Evolutionary conservation across 1,140 invertebrate genomes (phyloP).

Genomic region (Cecropterus lyciades): DNA sequence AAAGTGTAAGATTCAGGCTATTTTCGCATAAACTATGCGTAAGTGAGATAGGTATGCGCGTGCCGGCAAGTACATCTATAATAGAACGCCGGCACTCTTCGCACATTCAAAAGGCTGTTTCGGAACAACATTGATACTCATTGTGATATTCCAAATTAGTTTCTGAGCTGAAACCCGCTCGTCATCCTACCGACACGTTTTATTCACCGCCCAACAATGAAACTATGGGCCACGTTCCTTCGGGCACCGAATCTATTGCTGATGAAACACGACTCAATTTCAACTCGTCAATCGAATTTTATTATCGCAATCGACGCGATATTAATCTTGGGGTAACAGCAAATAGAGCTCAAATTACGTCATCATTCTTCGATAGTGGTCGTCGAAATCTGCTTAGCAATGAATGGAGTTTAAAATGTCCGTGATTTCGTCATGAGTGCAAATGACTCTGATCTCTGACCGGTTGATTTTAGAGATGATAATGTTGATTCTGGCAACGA

Average conservation of each 20-base stretch:
- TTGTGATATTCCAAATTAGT: slow-evolving; percentile 83
- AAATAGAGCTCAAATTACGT: slow-evolving; percentile 74
- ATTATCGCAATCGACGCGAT: slow-evolving; percentile 49
- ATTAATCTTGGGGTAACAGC: slow-evolving; percentile 53
- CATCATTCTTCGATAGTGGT: slow-evolving; percentile 50
- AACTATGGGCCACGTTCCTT: slow-evolving; percentile 75
- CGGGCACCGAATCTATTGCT: slow-evolving; percentile 63
- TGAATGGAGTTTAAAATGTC: slow-evolving; percentile 59
- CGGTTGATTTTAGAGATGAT: slow-evolving; percentile 52
- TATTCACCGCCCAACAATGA: slow-evolving; percentile 76
- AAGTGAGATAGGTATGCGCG: slow-evolving; percentile 48
- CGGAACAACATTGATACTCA: slow-evolving; percentile 76
- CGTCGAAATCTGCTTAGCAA: slow-evolving; percentile 61
- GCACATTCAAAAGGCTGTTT: slow-evolving; percentile 77
- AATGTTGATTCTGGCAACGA: slow-evolving; percentile 34
- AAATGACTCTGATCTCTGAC: slow-evolving; percentile 60
- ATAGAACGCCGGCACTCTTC: slow-evolving; percentile 59
- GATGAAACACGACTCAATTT: slow-evolving; percentile 72
- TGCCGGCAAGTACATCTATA: slow-evolving; percentile 59
- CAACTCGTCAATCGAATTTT: slow-evolving; percentile 61
- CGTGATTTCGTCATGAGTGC: slow-evolving; percentile 34
- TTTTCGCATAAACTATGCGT: slow-evolving; percentile 12
- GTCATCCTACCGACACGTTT: slow-evolving; percentile 79
- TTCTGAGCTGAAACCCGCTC: slow-evolving; percentile 73
- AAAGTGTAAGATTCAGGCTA: not conserved